Evolutionary conservation across 2,888 invertebrate genomes (phyloP), one percentile per base, ranked within the genome.

Genomic region (Lumbricus terrestris): DNA sequence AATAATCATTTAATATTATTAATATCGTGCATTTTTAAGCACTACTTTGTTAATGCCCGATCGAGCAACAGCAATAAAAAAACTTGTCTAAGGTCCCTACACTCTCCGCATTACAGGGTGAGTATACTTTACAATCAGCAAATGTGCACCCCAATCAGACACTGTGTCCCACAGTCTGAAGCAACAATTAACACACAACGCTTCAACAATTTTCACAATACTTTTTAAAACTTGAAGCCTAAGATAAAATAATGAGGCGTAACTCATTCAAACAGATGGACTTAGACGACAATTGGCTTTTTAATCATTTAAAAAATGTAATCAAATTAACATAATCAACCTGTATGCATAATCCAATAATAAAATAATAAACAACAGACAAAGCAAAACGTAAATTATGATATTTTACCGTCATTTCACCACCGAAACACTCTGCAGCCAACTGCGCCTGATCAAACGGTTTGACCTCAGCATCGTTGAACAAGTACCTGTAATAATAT

Each of bases 341-440:
- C 47, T 47, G 23, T 15, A 20, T 47, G n/a, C 69, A 3, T 69
- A 69, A 69, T n/a, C 69, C 2, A n/a, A 69, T 69, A 29, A 29
- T n/a, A n/a, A n/a, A n/a, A n/a, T n/a, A n/a, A n/a, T n/a, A n/a
- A n/a, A n/a, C n/a, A 69, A 8, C 29, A 69, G n/a, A 11, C n/a
- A 69, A n/a, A 69, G 13, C 69, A 69, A 69, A 69, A 69, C 69
- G 8, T n/a, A n/a, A n/a, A 8, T 69, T n/a, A 85, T 13, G 85
- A 88, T 90, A 91, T 92, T 95, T 95, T 95, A 97, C 97, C 90
- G 98, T 98, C 97, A 98, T 98, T 96, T 98, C 98, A 13, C 98
- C 98, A 6, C 98, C 98, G 95, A 98, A 98, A 95, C 98, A 98
- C 95, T 98, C 98, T 0, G 97, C 97, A 0, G 98, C 98, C 91